Conservation (phyloP, 2,797 vertebrate species). For the Linurgus olivaceus region DNA sequence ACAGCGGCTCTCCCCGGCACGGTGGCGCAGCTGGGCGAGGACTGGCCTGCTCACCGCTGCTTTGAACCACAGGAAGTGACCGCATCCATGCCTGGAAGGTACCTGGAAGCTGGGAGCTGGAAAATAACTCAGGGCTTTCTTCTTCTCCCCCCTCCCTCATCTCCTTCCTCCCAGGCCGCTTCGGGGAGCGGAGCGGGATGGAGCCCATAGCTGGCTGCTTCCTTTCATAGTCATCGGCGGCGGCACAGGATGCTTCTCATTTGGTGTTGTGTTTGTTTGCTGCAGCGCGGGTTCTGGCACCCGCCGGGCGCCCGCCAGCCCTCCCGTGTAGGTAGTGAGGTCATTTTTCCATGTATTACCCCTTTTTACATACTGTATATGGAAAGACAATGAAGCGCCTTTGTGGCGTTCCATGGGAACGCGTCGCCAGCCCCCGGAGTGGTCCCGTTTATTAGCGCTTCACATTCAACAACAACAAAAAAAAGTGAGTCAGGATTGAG, state of each 20-base stretch:
- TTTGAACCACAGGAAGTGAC: constrained; percentile 41
- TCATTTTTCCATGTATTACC: constrained; percentile 68
- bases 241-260: constrained; percentile 67
- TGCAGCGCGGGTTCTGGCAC: constrained; percentile 43
- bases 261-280: constrained; percentile 62
- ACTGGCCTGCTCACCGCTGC: neutral
- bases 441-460: constrained; percentile 22
- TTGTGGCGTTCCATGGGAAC: neutral
- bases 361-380: constrained; percentile 55
- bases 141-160: neutral
- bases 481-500: constrained; percentile 45
- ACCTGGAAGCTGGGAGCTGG: constrained; percentile 41
- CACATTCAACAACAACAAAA: neutral
- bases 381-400: constrained; percentile 53
- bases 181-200: neutral
- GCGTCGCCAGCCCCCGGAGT: constrained; percentile 2
- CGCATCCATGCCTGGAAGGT: constrained; percentile 39
- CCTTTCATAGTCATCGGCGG: constrained; percentile 60
- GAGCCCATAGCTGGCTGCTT: constrained; percentile 55
- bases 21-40: neutral
- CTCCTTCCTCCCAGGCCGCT: constrained; percentile 49
- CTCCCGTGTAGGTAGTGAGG: constrained; percentile 69
- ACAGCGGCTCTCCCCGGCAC: neutral
- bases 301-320: constrained; percentile 41
- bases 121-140: constrained; percentile 30